phyloP scores from a whole-genome alignment of 2,113 vertebrate genomes.

The Pseudopipra pipra region DNA sequence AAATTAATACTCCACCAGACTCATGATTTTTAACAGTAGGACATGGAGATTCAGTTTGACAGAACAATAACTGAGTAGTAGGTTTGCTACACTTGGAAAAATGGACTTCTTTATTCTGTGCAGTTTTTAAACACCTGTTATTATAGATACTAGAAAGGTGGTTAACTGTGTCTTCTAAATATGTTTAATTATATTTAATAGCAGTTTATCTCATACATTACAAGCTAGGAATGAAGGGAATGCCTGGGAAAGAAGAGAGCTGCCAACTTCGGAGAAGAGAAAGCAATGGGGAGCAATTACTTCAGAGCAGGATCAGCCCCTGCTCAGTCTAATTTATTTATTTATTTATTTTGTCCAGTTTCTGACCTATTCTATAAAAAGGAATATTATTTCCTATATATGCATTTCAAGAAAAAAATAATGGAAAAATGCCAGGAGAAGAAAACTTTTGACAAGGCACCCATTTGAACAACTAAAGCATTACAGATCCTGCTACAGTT shows the following conservation, averaged over 20 bases:
- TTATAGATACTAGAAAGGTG: not conserved
- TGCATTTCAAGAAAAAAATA: not conserved
- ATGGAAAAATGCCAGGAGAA: not conserved
- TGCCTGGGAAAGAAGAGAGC: not conserved
- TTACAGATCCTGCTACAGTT: not conserved
- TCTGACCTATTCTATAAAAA: not conserved
- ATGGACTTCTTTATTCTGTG: not conserved
- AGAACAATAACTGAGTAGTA: not conserved
- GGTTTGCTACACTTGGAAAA: not conserved
- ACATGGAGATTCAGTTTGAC: not conserved
- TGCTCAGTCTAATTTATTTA: not conserved
- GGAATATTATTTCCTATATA: not conserved
- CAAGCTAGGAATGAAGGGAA: not conserved
- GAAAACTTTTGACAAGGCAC: not conserved
- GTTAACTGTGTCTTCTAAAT: not conserved
- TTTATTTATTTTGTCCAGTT: not conserved
- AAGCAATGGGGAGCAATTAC: not conserved
- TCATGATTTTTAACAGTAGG: not conserved
- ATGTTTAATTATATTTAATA: conserved; percentile 4
- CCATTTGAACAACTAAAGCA: not conserved
- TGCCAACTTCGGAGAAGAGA: not conserved
- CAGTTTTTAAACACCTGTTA: not conserved
- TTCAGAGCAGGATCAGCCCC: not conserved
- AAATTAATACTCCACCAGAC: not conserved
- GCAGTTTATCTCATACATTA: not conserved